Conservation (phyloP, 1,140 invertebrate genomes). For the Anthonomus grandis region DNA sequence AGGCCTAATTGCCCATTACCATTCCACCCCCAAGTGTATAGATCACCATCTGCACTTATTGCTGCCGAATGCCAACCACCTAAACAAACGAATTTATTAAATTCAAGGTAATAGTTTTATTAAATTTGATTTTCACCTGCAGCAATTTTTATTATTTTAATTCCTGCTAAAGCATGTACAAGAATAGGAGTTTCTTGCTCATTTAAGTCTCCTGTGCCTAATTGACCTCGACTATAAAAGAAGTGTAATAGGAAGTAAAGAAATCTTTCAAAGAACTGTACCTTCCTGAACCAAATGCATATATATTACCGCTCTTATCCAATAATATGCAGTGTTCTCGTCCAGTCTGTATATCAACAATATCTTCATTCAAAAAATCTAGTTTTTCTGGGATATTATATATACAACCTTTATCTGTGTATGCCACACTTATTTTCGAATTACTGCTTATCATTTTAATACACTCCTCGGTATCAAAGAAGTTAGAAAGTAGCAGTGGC, state of each 20-base stretch:
- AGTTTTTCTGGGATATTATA: slow-evolving; percentile 60
- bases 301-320: slow-evolving; percentile 68
- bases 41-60: slow-evolving; percentile 69
- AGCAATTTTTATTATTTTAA: slow-evolving; percentile 65
- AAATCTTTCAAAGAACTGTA: slow-evolving; percentile 44
- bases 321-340: slow-evolving; percentile 76
- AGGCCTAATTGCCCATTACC: slow-evolving; percentile 76
- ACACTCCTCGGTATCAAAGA: slow-evolving; percentile 25
- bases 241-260: no score
- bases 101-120: neutral
- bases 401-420: slow-evolving; percentile 53
- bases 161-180: slow-evolving; percentile 69
- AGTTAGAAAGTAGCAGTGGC: slow-evolving; percentile 22
- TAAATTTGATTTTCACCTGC: slow-evolving; percentile 45
- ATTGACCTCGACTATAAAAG: slow-evolving; percentile 71
- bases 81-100: neutral
- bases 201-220: slow-evolving; percentile 71
- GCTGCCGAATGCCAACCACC: slow-evolving; percentile 84
- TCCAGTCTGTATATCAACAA: slow-evolving; percentile 68
- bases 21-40: slow-evolving; percentile 93
- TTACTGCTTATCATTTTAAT: slow-evolving; percentile 49
- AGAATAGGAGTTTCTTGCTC: slow-evolving; percentile 59
- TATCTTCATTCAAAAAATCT: slow-evolving; percentile 53
- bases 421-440: slow-evolving; percentile 49
- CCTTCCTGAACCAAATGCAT: slow-evolving; percentile 78